Percentiles rank a stretch among this genome's conserved stretches.
Evolutionary conservation across 2,797 vertebrate genomes (phyloP).

Genomic region (Apodemus agrarius): DNA sequence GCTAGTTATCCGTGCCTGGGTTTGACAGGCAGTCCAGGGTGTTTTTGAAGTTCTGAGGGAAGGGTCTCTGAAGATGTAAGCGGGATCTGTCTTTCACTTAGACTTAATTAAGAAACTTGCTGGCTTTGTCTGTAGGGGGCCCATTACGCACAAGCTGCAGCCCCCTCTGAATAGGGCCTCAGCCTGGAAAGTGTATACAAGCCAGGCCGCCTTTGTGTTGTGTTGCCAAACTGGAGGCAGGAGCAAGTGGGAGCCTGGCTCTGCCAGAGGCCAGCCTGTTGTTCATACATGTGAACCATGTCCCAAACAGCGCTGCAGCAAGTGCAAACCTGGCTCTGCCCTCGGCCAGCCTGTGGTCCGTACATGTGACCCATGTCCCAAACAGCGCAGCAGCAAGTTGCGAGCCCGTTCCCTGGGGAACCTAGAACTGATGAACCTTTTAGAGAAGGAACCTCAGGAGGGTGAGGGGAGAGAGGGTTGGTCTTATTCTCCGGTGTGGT

Average conservation of each 20-base stretch:
- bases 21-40: slow-evolving; percentile 76
- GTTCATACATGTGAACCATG: slow-evolving; percentile 67
- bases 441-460: not conserved
- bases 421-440: slow-evolving; percentile 51
- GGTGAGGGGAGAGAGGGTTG: not conserved
- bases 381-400: slow-evolving; percentile 39
- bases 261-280: slow-evolving; percentile 80
- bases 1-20: slow-evolving; percentile 62
- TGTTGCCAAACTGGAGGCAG: slow-evolving; percentile 83
- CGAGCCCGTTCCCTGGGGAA: not conserved
- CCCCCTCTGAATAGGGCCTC: slow-evolving; percentile 81
- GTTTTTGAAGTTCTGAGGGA: slow-evolving; percentile 82
- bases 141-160: slow-evolving; percentile 75
- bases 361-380: slow-evolving; percentile 62
- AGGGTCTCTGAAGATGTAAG: slow-evolving; percentile 85
- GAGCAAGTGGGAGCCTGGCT: slow-evolving; percentile 74
- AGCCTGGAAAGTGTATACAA: slow-evolving; percentile 75
- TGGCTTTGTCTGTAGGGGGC: slow-evolving; percentile 87
- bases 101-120: slow-evolving; percentile 88
- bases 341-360: slow-evolving; percentile 78
- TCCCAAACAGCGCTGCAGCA: slow-evolving; percentile 28
- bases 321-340: slow-evolving; percentile 69
- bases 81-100: slow-evolving; percentile 88
- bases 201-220: slow-evolving; percentile 78
- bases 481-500: not conserved